Conservation (phyloP, 1,140 invertebrate species). For the Macrobrachium rosenbergii region DNA sequence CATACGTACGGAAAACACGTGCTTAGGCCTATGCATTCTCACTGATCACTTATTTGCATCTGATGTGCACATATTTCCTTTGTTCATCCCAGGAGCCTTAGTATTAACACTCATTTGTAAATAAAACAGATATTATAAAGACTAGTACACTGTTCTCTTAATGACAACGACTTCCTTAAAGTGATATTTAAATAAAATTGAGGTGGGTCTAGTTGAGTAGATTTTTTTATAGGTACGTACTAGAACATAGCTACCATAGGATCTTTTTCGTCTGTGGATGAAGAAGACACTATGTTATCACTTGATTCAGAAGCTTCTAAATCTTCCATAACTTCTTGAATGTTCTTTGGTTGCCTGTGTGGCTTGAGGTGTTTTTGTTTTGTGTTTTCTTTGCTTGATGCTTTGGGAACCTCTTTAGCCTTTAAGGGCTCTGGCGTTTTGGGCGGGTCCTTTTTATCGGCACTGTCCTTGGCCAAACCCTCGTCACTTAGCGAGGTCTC, state of each 20-base stretch:
- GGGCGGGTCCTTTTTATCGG: too few species aligned
- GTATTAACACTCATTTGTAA: too few species aligned
- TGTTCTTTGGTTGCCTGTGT: constrained; percentile 60
- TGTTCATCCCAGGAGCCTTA: too few species aligned
- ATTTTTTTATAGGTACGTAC: not conserved
- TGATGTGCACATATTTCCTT: too few species aligned
- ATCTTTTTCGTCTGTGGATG: constrained; percentile 56
- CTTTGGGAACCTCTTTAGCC: too few species aligned
- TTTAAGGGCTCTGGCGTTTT: not conserved
- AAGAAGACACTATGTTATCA: constrained; percentile 3
- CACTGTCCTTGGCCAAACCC: not conserved
- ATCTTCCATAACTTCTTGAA: constrained; percentile 62
- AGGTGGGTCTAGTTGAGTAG: not conserved
- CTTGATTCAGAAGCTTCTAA: constrained; percentile 49
- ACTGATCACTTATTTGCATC: too few species aligned
- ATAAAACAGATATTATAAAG: too few species aligned
- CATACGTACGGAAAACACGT: too few species aligned
- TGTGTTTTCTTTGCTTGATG: not conserved
- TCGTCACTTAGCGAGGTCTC: not conserved
- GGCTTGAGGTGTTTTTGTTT: not conserved
- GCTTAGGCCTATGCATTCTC: too few species aligned
- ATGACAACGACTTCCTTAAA: too few species aligned
- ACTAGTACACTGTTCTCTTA: too few species aligned
- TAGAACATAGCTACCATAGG: constrained; percentile 64
- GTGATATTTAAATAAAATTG: not conserved